A percentile compares a stretch with the other conserved stretches of the same genome.
These are phyloP conservation scores for Suillia variegata DNA, from an alignment of 2,888 invertebrate genomes.

Conservation along the genomic window DNA sequence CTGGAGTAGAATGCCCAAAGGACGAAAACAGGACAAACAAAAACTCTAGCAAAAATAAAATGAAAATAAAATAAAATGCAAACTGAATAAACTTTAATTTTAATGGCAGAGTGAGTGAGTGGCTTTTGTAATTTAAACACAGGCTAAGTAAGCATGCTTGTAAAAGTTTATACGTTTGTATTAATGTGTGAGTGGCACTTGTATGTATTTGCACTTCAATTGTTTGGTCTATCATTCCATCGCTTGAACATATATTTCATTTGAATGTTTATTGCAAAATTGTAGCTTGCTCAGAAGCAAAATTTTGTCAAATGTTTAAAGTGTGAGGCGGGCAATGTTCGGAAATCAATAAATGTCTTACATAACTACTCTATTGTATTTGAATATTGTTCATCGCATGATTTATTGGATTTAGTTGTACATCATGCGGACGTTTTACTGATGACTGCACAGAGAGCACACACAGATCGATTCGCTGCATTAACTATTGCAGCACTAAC, in stretches of 20 bases:
- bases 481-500: too few relatives aligned
- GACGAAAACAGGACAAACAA: background rate
- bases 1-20: slow-evolving; percentile 6
- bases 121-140: slow-evolving; percentile 2
- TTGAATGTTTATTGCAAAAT: slow-evolving; percentile 7
- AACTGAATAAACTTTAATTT: too few relatives aligned
- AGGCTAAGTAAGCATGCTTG: background rate
- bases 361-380: too few relatives aligned
- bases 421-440: too few relatives aligned
- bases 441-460: too few relatives aligned
- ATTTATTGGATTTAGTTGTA: too few relatives aligned
- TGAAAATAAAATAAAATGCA: background rate
- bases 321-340: too few relatives aligned
- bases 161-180: background rate
- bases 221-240: slow-evolving; percentile 7
- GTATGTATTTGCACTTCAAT: background rate
- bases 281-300: background rate
- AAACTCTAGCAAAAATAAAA: slow-evolving; percentile 1
- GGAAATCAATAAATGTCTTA: too few relatives aligned
- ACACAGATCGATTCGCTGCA: too few relatives aligned
- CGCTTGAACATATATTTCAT: background rate
- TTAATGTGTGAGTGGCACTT: background rate
- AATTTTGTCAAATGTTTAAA: slow-evolving; percentile 2
- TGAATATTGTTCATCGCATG: too few relatives aligned
- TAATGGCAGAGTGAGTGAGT: too few relatives aligned